These are phyloP conservation scores for Paedocypris sp. DNA, from an alignment of 2,113 vertebrate species.

Conservation along the genomic window DNA sequence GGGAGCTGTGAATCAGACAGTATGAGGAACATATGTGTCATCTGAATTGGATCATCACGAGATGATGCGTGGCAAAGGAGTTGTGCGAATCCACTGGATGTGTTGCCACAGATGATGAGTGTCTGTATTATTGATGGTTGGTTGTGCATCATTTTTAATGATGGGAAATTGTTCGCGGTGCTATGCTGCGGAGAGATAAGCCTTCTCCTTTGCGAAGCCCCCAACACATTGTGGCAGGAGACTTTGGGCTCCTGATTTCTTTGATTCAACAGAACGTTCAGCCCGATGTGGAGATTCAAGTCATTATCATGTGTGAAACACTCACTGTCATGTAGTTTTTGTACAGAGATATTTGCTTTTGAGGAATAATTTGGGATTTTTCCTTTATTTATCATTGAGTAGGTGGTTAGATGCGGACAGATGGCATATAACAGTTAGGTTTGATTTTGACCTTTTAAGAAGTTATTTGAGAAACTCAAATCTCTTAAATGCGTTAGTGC, in stretches of 20 bases:
- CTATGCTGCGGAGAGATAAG: neutral
- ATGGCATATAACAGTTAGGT: too few species aligned
- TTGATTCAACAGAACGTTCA: neutral
- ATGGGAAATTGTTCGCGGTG: neutral
- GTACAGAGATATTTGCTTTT: neutral
- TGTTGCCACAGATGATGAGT: neutral
- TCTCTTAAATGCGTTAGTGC: too few species aligned
- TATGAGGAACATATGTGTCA: neutral
- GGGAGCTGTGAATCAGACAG: conserved; percentile 3
- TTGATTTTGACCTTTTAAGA: too few species aligned
- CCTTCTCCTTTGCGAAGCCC: neutral
- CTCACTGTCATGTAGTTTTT: neutral
- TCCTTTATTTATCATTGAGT: too few species aligned
- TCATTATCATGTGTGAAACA: neutral
- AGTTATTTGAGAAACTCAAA: too few species aligned
- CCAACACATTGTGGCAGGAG: neutral
- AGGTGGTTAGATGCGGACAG: too few species aligned
- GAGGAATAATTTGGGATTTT: neutral
- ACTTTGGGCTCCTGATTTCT: neutral
- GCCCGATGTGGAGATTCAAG: neutral
- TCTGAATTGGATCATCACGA: neutral
- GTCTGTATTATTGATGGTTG: conserved; percentile 6
- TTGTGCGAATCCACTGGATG: neutral
- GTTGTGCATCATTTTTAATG: neutral
- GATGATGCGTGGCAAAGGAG: neutral